Base-by-base conservation (phyloP, 2,797 vertebrate genomes). In the Myotis daubentonii region DNA sequence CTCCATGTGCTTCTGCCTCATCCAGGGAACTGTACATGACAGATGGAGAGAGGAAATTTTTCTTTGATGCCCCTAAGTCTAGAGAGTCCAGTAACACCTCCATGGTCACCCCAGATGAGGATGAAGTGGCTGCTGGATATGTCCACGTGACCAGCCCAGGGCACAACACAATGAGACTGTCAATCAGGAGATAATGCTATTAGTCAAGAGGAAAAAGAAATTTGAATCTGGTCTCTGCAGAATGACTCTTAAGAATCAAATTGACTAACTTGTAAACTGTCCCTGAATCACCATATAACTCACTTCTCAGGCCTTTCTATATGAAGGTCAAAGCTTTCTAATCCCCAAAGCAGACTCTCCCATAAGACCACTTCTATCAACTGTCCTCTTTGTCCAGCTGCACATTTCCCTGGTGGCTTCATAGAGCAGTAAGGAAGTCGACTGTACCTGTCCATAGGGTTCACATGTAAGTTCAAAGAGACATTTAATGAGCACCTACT, bases 141-240 rank as follows among this genome's bases (percentile, higher is more conserved):
- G 7, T 23, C 25, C 57, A n/a, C 11, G 78, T 30, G n/a, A 49
- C 53, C 55, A 20, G 20, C 57, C 51, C 49, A 51, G 19, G 51
- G 17, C 57, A 81, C 11, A 36, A 49, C 3, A 7, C 72, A 80
- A 41, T 47, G 38, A 38, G 30, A 30, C 49, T 55, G 62, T 65
- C 25, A 51, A 76, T 33, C 15, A 20, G 51, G 23, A n/a, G 55
- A 66, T 15, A 71, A 66, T 4, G 22, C 20, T 44, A 75, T 51
- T 71, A 94, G 70, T 94, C 57, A 85, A 25, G 9, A 70, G 33
- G 79, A 86, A 95, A 95, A 81, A 33, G n/a, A n/a, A 76, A 23
- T 15, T 6, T 22, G 13, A 74, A 44, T 85, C 75, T 86, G 33
- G 20, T 79, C 30, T 83, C 49, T 41, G 17, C 74, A 92, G 62